These are phyloP conservation scores for Drosophila algonquin DNA, from an alignment of 2,888 invertebrate genomes.

Conservation along the genomic window DNA sequence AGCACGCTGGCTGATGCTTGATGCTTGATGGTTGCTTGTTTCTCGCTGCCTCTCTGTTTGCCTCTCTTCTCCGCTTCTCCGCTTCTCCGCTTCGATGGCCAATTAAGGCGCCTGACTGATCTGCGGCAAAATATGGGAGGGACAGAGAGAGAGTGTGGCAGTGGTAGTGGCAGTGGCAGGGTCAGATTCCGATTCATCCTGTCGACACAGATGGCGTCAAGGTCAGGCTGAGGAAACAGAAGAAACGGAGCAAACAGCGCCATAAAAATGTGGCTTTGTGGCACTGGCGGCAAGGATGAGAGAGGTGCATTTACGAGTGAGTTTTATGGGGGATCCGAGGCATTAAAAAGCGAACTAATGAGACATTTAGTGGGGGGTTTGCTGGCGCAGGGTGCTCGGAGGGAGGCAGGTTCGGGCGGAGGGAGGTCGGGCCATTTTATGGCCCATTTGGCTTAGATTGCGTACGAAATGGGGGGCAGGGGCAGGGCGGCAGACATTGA, in stretches of 20 bases:
- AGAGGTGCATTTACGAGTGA: constrained; percentile 40
- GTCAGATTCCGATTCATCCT: constrained; percentile 49
- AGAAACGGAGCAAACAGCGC: constrained; percentile 4
- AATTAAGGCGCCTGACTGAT: constrained; percentile 44
- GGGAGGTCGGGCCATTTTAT: constrained; percentile 50
- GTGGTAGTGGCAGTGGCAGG: neutral
- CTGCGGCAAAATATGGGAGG: too few species aligned
- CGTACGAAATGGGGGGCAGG: constrained; percentile 28
- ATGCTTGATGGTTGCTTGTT: neutral
- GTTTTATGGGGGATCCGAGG: constrained; percentile 40
- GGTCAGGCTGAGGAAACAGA: constrained; percentile 18
- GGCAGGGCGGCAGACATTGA: constrained; percentile 30
- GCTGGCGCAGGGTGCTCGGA: neutral
- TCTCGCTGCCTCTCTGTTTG: neutral
- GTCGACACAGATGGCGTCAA: constrained; percentile 48
- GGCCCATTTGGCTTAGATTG: constrained; percentile 49
- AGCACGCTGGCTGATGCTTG: neutral
- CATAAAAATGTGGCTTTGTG: neutral
- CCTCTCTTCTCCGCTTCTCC: too few species aligned
- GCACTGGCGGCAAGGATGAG: constrained; percentile 46
- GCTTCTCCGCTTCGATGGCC: constrained; percentile 18
- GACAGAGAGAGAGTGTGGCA: neutral
- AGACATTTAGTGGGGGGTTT: constrained; percentile 45
- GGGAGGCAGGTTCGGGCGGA: constrained; percentile 1
- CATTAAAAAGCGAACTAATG: constrained; percentile 64